These are phyloP conservation scores for Ctenopoma multispine DNA, from an alignment of 2,797 vertebrate genomes.

Conservation along the genomic window DNA sequence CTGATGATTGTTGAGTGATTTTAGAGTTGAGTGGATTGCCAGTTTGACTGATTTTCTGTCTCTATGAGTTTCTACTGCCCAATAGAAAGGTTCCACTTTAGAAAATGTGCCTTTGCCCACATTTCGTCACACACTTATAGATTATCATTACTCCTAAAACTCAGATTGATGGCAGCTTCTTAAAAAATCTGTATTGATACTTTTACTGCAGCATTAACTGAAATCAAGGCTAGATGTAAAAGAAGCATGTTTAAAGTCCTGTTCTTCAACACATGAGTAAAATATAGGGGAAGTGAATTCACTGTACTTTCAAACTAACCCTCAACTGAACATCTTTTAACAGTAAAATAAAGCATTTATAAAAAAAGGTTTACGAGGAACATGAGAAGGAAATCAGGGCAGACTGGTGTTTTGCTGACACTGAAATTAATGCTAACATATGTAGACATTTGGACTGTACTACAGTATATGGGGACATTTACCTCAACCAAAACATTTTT, in stretches of 20 bases:
- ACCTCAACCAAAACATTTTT: slow-evolving; percentile 33
- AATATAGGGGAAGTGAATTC: slow-evolving; percentile 17
- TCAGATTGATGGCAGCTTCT: slow-evolving; percentile 8
- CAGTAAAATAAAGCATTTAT: slow-evolving; percentile 17
- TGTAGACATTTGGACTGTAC: slow-evolving; percentile 42
- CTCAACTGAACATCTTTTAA: slow-evolving; percentile 20
- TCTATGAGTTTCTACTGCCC: slow-evolving; percentile 47
- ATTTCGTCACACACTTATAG: slow-evolving; percentile 28
- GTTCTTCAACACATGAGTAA: slow-evolving; percentile 6
- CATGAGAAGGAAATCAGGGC: neutral
- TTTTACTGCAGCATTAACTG: slow-evolving; percentile 35
- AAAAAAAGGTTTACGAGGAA: neutral
- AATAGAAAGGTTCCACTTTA: slow-evolving; percentile 57
- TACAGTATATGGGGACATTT: slow-evolving; percentile 26
- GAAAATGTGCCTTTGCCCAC: slow-evolving; percentile 50
- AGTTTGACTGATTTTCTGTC: slow-evolving; percentile 72
- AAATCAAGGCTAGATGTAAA: slow-evolving; percentile 27
- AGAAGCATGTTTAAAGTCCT: neutral
- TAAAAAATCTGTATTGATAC: slow-evolving; percentile 13
- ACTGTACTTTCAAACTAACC: slow-evolving; percentile 9
- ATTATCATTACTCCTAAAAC: slow-evolving; percentile 26
- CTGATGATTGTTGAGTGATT: slow-evolving; percentile 74
- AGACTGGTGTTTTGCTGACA: slow-evolving; percentile 10
- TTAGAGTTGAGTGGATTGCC: slow-evolving; percentile 74
- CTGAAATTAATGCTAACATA: slow-evolving; percentile 35